Base-by-base conservation (phyloP, 1,140 invertebrate genomes). In the Platyscapa corneri region DNA sequence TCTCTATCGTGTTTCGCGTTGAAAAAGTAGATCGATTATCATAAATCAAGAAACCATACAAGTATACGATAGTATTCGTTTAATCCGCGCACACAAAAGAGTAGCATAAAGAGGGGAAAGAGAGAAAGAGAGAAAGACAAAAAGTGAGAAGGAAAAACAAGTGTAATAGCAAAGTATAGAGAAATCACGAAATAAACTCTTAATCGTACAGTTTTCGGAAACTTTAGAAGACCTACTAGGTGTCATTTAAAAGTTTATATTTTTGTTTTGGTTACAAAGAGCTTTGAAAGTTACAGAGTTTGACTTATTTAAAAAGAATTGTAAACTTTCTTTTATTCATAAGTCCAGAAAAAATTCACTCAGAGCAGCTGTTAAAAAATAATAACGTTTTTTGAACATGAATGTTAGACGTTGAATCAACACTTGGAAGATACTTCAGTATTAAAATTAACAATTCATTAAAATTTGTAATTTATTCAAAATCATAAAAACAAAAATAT, bases 41-140 rank as follows among this genome's bases (percentile, higher is more conserved):
- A 86, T 88, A 78, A 86, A 86, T 86, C 86, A 87, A 86, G 84
- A 86, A 65, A 75, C 39, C 34, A 8, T 30, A 49, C 85, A 65
- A 79, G 70, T 64, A 88, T 86, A 78, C 82, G 74, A 75, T 83
- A 86, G 88, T 87, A 88, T 88, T 87, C 84, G 84, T 86, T 88
- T 86, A 86, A 60, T 72, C 78, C 67, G 75, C 34, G 64, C 23
- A 56, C 34, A 56, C 76, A 39, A 72, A 80, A 7, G 72, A 53
- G 42, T 46, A 78, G 34, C 49, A 75, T 18, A 30, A 72, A 72
- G 42, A 56, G 42, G 27, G 32, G 20, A 23, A 70, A 30, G 10
- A 56, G 16, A 56, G n/a, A 72, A 39, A 23, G 30, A 32, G 32
- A 56, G 32, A 32, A 6, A 82, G 10, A 60, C 30, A 60, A 42